Percentiles rank a stretch among this genome's conserved stretches.
phyloP scores from a whole-genome alignment of 2,888 invertebrate genomes.

The Stenolophus ochropezus region DNA sequence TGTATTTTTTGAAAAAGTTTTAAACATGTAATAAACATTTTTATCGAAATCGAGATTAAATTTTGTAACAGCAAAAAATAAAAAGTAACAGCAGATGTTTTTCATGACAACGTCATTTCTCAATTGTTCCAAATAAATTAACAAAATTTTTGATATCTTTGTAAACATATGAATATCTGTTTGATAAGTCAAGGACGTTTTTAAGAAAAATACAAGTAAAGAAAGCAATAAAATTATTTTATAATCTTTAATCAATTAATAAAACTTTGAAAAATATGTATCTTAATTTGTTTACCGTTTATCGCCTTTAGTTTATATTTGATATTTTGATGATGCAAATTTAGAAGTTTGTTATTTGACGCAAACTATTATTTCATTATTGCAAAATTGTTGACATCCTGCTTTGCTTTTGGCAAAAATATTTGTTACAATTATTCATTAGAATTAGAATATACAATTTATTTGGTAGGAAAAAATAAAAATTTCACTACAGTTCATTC shows the following conservation, averaged over 20 bases:
- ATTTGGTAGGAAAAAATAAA: background rate
- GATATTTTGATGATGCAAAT: constrained; percentile 9
- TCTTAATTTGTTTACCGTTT: background rate
- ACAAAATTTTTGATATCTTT: background rate
- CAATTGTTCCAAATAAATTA: constrained; percentile 7
- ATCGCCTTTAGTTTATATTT: background rate
- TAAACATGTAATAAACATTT: background rate
- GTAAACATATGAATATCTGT: background rate
- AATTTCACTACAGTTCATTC: background rate
- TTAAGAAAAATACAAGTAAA: background rate
- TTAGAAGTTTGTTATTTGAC: background rate
- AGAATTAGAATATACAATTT: background rate
- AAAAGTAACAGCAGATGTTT: background rate
- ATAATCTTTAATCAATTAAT: background rate
- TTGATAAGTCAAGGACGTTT: background rate
- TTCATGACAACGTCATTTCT: background rate
- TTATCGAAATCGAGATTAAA: background rate
- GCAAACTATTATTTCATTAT: constrained; percentile 14
- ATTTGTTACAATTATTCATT: background rate
- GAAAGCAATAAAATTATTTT: background rate
- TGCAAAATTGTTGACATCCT: background rate
- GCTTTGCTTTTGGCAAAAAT: background rate
- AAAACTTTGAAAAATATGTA: background rate
- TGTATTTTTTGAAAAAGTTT: background rate
- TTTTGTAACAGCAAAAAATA: background rate